These are phyloP conservation scores for Myopa testacea DNA, from an alignment of 2,888 invertebrate genomes.

Conservation along the genomic window DNA sequence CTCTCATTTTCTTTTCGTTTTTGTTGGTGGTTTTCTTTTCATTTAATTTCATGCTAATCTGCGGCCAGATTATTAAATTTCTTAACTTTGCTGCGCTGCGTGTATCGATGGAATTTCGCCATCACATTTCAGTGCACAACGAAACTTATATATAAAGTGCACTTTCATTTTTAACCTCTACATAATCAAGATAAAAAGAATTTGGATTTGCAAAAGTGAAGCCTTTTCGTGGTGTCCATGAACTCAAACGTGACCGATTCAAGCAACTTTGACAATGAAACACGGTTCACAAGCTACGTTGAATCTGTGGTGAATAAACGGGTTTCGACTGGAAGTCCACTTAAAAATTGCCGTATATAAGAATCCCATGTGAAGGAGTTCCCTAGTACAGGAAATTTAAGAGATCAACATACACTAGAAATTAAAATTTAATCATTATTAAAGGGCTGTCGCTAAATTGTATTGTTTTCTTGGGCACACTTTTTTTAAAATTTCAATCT, in stretches of 20 bases:
- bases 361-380: no score
- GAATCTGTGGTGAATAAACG: no score
- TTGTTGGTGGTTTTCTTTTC: neutral
- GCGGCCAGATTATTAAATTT: neutral
- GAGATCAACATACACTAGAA: no score
- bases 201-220: neutral
- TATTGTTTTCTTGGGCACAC: no score
- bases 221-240: neutral
- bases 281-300: no score
- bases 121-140: neutral
- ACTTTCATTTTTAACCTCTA: neutral
- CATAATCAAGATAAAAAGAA: neutral
- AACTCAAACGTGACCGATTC: neutral
- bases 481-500: no score
- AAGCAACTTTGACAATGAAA: no score
- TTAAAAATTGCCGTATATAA: no score
- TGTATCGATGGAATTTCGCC: neutral
- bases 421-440: no score
- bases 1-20: neutral
- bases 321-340: no score
- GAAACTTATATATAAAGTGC: neutral
- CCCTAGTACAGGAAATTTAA: no score
- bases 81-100: neutral
- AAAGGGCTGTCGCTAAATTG: no score
- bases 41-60: neutral